These are phyloP conservation scores for Diuraphis noxia DNA, from an alignment of 1,140 invertebrate genomes.

Conservation along the genomic window DNA sequence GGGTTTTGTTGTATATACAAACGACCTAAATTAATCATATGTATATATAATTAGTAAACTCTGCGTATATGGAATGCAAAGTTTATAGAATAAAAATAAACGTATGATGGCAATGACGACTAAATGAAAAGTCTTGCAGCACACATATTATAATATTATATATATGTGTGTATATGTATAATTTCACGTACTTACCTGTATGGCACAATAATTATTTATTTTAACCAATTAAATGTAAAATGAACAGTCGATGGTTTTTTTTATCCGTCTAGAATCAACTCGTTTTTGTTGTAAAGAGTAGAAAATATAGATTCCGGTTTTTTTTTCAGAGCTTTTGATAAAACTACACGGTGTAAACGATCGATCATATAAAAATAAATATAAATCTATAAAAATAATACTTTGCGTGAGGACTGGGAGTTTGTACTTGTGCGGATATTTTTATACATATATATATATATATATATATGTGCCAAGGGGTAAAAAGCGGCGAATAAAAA, in stretches of 20 bases:
- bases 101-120: neutral
- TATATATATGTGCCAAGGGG: constrained; percentile 24
- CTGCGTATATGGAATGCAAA: neutral
- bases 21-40: constrained; percentile 21
- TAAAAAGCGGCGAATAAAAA: constrained; percentile 49
- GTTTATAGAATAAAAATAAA: constrained; percentile 26
- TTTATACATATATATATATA: neutral
- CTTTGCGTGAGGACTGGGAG: neutral
- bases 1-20: neutral
- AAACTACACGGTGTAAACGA: constrained; percentile 8
- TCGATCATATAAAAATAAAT: constrained; percentile 30
- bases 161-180: neutral
- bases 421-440: neutral
- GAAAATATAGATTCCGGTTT: neutral
- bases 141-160: constrained; percentile 9
- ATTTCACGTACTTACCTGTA: neutral
- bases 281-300: neutral
- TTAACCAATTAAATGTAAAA: neutral
- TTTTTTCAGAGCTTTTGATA: neutral
- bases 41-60: neutral
- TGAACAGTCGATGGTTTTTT: neutral
- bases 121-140: neutral
- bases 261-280: neutral
- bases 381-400: constrained; percentile 2
- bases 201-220: neutral